Evolutionary conservation across 2,113 vertebrate genomes (phyloP), one percentile per base, ranked within the genome.

Genomic region (Brachyhypopomus occidentalis): DNA sequence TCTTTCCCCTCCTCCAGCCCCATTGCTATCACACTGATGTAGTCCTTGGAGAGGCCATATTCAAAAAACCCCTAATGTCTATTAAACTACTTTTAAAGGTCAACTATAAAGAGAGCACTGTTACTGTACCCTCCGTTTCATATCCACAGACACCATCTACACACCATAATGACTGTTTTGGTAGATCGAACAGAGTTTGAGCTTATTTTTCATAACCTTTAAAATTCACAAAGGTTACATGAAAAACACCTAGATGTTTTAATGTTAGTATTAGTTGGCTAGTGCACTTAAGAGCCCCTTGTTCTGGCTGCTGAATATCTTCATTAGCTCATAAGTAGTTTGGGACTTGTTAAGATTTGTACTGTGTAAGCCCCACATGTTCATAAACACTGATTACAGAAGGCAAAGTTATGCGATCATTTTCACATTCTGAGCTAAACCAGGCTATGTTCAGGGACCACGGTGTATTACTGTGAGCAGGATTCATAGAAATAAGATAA

Each of bases 11-110:
- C 25, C 25, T 80, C 23, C 59, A 20, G 34, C 45, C 20, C 64
- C 48, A 20, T 52, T 36, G 27, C 27, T 22, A 56, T 72, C 27
- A 77, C 30, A 67, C 67, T 80, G 27, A 84, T 80, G 38, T 70
- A 63, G 27, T 52, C 27, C 58, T 34, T 59, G 67, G 71, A 70
- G 66, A 62, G 48, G 62, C 38, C 5, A 17, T 22, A 19, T 79
- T 58, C 59, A 23, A 25, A 72, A 58, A 30, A 19, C 48, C 36
- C 52, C 64, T 79, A 69, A 30, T 52, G 36, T 62, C 36, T 60
- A 36, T 55, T 72, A 58, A 74, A 56, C 14, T 30, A 22, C 52
- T 23, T 81, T 78, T 78, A 66, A 78, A 72, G 81, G 45, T 58
- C 69, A 70, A 11, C 4, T 72, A 56, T 73, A 58, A 60, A 70